Evolutionary conservation across 2,113 vertebrate species (phyloP).

Genomic region (Urocynchramus pylzowi): DNA sequence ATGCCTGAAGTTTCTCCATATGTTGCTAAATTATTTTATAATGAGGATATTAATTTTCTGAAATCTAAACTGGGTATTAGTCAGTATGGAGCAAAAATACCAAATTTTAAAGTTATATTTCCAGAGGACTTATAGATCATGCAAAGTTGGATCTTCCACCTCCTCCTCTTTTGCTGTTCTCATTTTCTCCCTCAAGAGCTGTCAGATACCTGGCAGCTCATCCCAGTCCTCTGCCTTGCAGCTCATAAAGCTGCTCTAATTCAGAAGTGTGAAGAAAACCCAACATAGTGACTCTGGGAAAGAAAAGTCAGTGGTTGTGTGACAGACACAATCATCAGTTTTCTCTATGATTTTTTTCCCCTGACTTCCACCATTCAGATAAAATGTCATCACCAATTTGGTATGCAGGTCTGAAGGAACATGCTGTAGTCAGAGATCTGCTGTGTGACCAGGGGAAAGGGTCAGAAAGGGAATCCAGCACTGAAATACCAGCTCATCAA

Average conservation of each 20-base stretch:
- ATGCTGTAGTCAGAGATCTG: background rate
- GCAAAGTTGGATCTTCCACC: background rate
- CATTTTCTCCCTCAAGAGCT: background rate
- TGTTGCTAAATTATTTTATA: background rate
- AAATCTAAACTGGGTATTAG: background rate
- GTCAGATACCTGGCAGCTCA: background rate
- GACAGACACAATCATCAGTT: background rate
- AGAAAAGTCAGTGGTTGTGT: background rate
- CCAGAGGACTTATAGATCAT: background rate
- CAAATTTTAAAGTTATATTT: background rate
- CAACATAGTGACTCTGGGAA: background rate
- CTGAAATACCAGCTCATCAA: background rate
- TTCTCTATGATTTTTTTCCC: background rate
- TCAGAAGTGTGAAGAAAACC: background rate
- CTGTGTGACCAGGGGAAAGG: background rate
- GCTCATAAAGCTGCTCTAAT: background rate
- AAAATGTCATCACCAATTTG: background rate
- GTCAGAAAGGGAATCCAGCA: background rate
- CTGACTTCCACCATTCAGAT: background rate
- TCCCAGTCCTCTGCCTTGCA: background rate
- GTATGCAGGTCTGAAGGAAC: background rate
- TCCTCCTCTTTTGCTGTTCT: background rate
- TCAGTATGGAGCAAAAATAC: background rate
- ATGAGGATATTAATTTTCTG: background rate
- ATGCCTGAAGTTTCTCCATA: background rate